Evolutionary conservation across 2,888 invertebrate species (phyloP).

Genomic region (Rotaria macrura): DNA sequence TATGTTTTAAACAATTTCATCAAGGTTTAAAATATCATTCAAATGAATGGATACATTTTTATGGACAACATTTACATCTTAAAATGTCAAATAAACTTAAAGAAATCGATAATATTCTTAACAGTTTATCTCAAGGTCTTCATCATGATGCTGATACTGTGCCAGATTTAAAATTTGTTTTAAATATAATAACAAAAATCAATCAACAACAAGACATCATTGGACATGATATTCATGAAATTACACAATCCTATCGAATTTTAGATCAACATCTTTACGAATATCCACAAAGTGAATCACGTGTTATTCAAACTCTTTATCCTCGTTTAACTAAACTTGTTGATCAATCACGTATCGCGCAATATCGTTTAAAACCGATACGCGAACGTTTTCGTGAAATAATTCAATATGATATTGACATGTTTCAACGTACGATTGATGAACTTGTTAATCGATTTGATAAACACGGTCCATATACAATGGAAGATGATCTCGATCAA

Average conservation of each 20-base stretch:
- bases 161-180: constrained; percentile 6
- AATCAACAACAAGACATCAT: neutral
- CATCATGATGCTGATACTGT: neutral
- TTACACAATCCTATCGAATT: neutral
- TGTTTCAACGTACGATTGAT: constrained; percentile 57
- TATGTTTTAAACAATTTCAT: constrained; percentile 7
- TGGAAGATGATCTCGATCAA: constrained; percentile 62
- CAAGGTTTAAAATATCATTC: constrained; percentile 15
- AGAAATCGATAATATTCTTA: neutral
- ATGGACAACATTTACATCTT: neutral
- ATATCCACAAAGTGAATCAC: neutral
- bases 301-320: neutral
- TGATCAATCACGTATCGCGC: neutral
- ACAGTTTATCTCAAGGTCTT: neutral
- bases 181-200: neutral
- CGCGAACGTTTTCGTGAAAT: constrained; percentile 70
- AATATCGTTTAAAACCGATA: constrained; percentile 54
- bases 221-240: neutral
- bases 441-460: constrained; percentile 66
- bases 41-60: neutral
- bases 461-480: constrained; percentile 32
- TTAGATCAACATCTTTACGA: neutral
- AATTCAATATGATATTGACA: constrained; percentile 57
- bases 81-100: neutral
- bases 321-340: neutral